A percentile compares a stretch with the other conserved stretches of the same genome.
Conservation (phyloP, 2,888 invertebrate genomes). For the Ophioninae sp. region DNA sequence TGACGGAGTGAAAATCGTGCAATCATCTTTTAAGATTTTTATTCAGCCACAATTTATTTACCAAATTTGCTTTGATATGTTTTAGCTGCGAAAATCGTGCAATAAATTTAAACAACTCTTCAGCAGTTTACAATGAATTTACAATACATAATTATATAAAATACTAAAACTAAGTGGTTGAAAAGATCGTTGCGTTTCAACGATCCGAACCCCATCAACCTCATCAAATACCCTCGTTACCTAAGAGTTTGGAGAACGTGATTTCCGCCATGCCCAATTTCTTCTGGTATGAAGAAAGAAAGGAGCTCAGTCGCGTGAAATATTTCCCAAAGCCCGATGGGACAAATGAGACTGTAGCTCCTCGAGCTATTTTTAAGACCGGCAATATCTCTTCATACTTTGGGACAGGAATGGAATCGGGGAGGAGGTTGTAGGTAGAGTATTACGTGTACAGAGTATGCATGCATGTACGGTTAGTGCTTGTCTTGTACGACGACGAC, state of each 20-base stretch:
- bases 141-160: too few species aligned
- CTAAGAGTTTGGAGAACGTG: background rate
- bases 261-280: background rate
- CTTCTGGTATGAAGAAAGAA: background rate
- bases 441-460: slow-evolving; percentile 2
- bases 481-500: slow-evolving; percentile 35
- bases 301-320: background rate
- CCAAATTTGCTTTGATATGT: too few species aligned
- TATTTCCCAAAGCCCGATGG: slow-evolving; percentile 4
- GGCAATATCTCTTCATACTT: slow-evolving; percentile 38
- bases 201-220: too few species aligned
- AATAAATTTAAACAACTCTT: too few species aligned
- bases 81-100: too few species aligned
- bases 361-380: slow-evolving; percentile 40
- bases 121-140: too few species aligned
- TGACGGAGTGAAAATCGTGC: too few species aligned
- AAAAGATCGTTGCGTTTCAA: too few species aligned
- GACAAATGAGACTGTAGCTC: slow-evolving; percentile 8
- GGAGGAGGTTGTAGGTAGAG: background rate
- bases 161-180: too few species aligned
- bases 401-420: background rate
- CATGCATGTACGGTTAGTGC: slow-evolving; percentile 17
- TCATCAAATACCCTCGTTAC: background rate
- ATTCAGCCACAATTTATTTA: too few species aligned
- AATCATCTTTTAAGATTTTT: too few species aligned